Evolutionary conservation across 2,113 vertebrate genomes (phyloP).

Genomic region (Urocynchramus pylzowi): DNA sequence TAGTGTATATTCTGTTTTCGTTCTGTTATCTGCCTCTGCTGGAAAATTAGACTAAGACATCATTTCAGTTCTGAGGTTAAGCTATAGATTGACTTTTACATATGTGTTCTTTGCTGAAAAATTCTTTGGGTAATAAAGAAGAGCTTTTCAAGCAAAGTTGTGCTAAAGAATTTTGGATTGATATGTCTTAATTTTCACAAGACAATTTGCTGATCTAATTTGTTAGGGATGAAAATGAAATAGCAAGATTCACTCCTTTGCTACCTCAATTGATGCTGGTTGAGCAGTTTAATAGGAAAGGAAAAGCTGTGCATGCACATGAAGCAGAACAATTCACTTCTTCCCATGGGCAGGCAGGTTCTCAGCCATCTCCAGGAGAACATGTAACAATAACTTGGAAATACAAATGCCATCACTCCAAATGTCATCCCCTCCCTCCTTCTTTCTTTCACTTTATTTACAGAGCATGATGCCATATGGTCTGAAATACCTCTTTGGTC

Average conservation of each 20-base stretch:
- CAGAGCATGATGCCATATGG: not conserved
- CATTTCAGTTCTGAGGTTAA: not conserved
- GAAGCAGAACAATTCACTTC: not conserved
- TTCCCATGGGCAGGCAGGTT: not conserved
- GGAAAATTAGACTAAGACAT: not conserved
- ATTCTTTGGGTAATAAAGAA: not conserved
- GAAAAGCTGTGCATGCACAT: not conserved
- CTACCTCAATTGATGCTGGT: not conserved
- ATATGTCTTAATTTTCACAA: not conserved
- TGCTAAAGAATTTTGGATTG: not conserved
- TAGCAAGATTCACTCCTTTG: not conserved
- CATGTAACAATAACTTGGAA: not conserved
- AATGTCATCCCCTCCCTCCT: not conserved
- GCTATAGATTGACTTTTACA: not conserved
- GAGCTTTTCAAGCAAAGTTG: not conserved
- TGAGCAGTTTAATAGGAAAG: not conserved
- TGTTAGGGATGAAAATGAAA: not conserved
- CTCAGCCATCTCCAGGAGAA: not conserved
- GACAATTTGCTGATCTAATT: not conserved
- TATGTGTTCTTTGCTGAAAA: not conserved
- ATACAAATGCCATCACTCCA: not conserved
- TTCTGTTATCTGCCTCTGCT: not conserved
- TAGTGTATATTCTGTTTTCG: not conserved
- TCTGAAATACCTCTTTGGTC: not conserved
- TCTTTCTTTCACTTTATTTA: not conserved